Conservation (phyloP, 2,113 vertebrate species). For the Burhinus oedicnemus region DNA sequence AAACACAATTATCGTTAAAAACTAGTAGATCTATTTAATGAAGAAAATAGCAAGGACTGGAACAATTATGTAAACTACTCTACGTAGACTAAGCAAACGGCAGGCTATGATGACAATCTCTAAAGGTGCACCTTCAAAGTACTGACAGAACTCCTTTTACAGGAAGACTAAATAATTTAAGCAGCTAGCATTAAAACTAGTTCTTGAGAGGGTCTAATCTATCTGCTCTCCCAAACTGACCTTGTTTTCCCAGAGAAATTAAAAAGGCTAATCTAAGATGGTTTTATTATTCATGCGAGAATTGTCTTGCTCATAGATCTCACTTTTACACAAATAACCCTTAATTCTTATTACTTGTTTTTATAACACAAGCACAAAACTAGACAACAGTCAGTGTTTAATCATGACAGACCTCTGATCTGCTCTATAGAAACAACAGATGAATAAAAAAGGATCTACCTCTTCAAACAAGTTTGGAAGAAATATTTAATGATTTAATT, state of each 20-base stretch:
- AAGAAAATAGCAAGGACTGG: neutral
- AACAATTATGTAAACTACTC: neutral
- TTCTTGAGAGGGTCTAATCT: neutral
- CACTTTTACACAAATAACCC: neutral
- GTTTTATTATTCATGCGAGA: neutral
- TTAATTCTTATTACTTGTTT: neutral
- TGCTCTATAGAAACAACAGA: neutral
- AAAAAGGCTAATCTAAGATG: neutral
- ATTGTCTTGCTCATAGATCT: neutral
- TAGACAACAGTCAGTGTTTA: neutral
- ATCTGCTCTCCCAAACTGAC: neutral
- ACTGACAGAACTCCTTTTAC: neutral
- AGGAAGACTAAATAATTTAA: neutral
- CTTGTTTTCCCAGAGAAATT: neutral
- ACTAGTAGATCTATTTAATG: neutral
- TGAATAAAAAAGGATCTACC: neutral
- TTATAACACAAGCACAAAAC: neutral
- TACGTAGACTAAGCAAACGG: no score
- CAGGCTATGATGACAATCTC: neutral
- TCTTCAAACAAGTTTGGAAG: neutral
- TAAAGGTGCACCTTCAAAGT: neutral
- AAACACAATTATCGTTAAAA: neutral
- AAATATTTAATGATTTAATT: neutral
- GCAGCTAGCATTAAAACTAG: neutral
- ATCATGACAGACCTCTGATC: neutral